phyloP scores from a whole-genome alignment of 2,797 vertebrate genomes.

The Gymnopithys bicolor region DNA sequence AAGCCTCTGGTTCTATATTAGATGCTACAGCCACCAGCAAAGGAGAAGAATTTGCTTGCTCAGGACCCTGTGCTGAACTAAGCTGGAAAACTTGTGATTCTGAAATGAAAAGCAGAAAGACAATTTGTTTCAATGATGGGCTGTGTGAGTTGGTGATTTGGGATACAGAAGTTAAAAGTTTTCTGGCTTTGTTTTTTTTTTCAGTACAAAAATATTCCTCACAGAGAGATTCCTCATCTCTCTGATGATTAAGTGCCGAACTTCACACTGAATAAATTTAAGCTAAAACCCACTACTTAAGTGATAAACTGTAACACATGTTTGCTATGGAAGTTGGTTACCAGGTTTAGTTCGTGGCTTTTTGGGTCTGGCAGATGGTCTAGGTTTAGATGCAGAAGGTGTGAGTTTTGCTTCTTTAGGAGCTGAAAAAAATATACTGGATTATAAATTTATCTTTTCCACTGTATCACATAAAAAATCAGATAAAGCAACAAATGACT shows the following conservation, averaged over 20 bases:
- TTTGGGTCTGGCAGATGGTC: slow-evolving; percentile 62
- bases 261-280: neutral
- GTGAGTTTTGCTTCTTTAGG: slow-evolving; percentile 63
- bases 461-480: neutral
- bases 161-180: neutral
- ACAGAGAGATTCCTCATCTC: neutral
- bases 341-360: slow-evolving; percentile 68
- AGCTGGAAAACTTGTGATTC: neutral
- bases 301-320: neutral
- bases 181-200: neutral
- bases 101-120: neutral
- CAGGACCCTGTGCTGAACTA: neutral
- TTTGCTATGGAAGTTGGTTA: slow-evolving; percentile 58
- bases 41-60: neutral
- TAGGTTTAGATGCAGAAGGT: slow-evolving; percentile 73
- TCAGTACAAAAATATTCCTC: neutral
- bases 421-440: slow-evolving; percentile 76
- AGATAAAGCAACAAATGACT: neutral
- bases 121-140: neutral
- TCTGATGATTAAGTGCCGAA: neutral
- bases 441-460: slow-evolving; percentile 29
- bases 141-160: neutral
- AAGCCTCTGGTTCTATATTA: neutral
- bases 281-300: neutral
- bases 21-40: neutral